Evolutionary conservation across 2,113 vertebrate genomes (phyloP), one percentile per base, ranked within the genome.

Genomic region (Epinephelus fuscoguttatus): DNA sequence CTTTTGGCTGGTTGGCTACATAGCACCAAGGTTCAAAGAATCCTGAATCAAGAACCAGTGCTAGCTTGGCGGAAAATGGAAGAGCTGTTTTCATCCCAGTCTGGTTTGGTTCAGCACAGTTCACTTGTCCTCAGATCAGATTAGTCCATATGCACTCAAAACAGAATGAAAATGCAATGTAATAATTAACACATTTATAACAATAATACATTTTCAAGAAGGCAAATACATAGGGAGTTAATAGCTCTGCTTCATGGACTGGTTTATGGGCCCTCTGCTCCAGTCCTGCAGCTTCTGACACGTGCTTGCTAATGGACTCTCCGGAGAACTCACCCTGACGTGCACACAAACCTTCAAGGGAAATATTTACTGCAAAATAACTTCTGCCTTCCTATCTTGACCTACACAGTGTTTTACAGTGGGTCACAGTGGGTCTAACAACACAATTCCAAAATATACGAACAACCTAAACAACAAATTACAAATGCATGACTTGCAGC

Each of bases 161-260:
- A 59, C 21, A 53, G n/a, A 15, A 14, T 3, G 15, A 42, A 27
- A 55, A 72, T n/a, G 3, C 13, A 13, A 17, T 15, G 1, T 50
- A 60, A 30, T 23, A 23, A 56, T 37, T 0, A 19, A 66, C 19
- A 49, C 9, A 75, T 19, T 62, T 40, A 50, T 25, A 6, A 50
- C 17, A 67, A 30, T 33, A 56, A 23, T 8, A 72, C 11, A 2
- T 82, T 23, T 60, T 53, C 14, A 62, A 62, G 81, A 30, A 23
- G 40, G 15, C 6, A 11, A 33, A 40, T 18, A 53, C 21, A 45
- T 4, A 6, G 23, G 23, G 17, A 78, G 77, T 71, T 66, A 49
- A 66, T 55, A 50, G 15, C 25, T 57, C 45, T 27, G 37, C 23
- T 67, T 88, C 67, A 80, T 75, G 63, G 57, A 71, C 63, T 30